phyloP scores from a whole-genome alignment of 2,113 vertebrate species.

The Anarhynchus alexandrinus region DNA sequence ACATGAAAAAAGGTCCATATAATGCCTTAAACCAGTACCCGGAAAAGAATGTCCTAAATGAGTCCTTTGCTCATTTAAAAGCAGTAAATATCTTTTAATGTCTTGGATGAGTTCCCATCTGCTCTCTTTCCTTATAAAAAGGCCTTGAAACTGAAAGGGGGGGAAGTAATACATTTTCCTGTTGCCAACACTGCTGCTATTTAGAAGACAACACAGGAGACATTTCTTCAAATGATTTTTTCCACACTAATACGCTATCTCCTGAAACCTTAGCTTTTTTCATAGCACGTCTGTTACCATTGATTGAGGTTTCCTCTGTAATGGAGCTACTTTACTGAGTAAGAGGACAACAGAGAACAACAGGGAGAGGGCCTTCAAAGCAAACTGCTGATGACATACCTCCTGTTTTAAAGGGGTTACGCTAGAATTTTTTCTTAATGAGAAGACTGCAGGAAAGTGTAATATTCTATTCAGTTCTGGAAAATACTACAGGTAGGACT shows the following conservation, averaged over 20 bases:
- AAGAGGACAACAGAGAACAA: background rate
- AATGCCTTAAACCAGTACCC: background rate
- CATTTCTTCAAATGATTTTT: background rate
- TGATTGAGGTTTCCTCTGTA: background rate
- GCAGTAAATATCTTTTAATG: background rate
- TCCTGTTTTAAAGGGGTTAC: background rate
- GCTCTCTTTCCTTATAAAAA: background rate
- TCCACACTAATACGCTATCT: background rate
- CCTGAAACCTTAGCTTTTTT: background rate
- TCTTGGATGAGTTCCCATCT: background rate
- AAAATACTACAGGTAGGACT: constrained; percentile 46
- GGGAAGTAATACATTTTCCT: background rate
- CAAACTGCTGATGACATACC: background rate
- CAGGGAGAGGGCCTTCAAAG: background rate
- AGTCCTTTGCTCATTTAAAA: constrained; percentile 18
- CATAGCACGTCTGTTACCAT: background rate
- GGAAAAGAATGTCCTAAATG: background rate
- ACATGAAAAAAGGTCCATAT: background rate
- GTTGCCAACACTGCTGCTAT: background rate
- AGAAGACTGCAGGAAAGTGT: background rate
- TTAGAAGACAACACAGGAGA: background rate
- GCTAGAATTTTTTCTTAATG: background rate
- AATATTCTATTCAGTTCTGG: background rate
- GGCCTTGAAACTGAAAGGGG: background rate
- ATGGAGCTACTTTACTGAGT: background rate